Evolutionary conservation across 2,888 invertebrate species (phyloP), one percentile per base, ranked within the genome.

Genomic region (Cecidostiba fungosa): DNA sequence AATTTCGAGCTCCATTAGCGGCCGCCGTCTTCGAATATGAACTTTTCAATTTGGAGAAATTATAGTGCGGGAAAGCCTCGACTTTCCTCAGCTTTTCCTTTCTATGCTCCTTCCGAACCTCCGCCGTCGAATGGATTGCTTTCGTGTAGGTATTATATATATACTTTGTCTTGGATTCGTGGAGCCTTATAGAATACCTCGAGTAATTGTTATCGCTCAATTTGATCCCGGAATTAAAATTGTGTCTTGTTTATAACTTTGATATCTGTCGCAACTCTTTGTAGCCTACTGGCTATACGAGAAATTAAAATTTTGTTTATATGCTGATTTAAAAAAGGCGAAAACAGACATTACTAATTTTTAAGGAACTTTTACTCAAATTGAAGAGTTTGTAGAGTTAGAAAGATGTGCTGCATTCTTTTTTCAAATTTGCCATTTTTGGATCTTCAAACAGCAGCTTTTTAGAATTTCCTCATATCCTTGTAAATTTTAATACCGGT

Each of bases 31-130:
- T 62, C 69, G 59, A 72, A 78, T 73, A 77, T 70, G 72, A 84
- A 84, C 78, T 84, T 84, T 79, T 29, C 36, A 66, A 84, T 78
- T 79, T 36, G 12, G 23, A 6, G 62, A 50, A 77, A 84, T 83
- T 77, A 62, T 59, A 36, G 70, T 6, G 26, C 62, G 12, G 10
- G 26, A 26, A 50, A 59, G 39, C 23, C 39, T 72, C 23, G 72
- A 72, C 39, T 72, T 72, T 66, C 36, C 72, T 1, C 39, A 4
- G 43, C 79, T 39, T 77, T 69, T 3, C n/a, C 12, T 19, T 69
- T 78, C 59, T 66, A 23, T 32, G 29, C 23, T 59, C 19, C 23
- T 59, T 59, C 54, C n/a, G 50, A 43, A 12, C 43, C 2, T 12
- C 43, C 43, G 12, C 10, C 43, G n/a, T 59, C n/a, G n/a, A 66